phyloP scores from a whole-genome alignment of 1,140 invertebrate genomes.

The Maniola jurtina region DNA sequence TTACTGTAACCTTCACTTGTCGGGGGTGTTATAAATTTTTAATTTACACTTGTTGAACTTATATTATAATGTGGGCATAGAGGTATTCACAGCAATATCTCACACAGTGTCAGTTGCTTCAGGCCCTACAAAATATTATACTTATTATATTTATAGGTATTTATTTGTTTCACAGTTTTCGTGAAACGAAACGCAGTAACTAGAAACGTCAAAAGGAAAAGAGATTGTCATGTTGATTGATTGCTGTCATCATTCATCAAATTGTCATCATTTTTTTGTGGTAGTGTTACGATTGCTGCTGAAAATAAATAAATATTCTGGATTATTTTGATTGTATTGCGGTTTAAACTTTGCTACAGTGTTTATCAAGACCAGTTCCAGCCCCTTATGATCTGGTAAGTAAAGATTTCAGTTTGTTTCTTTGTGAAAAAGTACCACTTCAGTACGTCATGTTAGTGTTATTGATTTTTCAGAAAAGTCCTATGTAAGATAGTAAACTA shows the following conservation, averaged over 20 bases:
- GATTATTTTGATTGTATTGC: conserved; percentile 12
- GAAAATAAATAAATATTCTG: conserved; percentile 34
- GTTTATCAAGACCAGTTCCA: neutral
- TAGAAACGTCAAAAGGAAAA: conserved; percentile 15
- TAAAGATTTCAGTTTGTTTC: conserved; percentile 11
- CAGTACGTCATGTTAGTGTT: conserved; percentile 28
- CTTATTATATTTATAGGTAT: too few relatives aligned
- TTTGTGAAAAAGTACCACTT: conserved; percentile 10
- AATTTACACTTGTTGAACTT: too few relatives aligned
- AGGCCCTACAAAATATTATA: too few relatives aligned
- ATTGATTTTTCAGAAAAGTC: conserved; percentile 36
- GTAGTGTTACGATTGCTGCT: conserved; percentile 18
- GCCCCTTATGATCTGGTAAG: conserved; percentile 26
- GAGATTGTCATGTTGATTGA: conserved; percentile 21
- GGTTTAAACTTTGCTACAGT: neutral
- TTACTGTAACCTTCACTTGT: too few relatives aligned
- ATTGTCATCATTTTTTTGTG: conserved; percentile 17
- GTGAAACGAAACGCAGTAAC: conserved; percentile 10
- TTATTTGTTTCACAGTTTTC: too few relatives aligned
- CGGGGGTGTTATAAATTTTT: too few relatives aligned
- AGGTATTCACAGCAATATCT: too few relatives aligned
- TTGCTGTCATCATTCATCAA: neutral
- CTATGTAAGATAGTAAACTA: neutral
- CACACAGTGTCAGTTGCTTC: too few relatives aligned
- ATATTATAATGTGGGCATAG: too few relatives aligned